Evolutionary conservation across 2,113 vertebrate species (phyloP).

Genomic region (Columba livia): DNA sequence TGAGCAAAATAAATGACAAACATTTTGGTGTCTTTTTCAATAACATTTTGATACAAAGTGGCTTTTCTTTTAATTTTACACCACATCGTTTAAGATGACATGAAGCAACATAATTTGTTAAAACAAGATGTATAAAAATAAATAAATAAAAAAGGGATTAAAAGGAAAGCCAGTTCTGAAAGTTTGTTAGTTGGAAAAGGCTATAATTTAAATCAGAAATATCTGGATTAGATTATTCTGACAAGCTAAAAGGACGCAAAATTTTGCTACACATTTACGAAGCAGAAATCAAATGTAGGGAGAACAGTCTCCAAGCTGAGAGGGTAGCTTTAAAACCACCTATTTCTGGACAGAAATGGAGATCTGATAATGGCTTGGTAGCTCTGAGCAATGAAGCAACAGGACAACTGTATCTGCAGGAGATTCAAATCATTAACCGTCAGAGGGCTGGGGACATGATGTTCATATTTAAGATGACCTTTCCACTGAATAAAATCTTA

Average conservation of each 20-base stretch:
- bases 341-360: neutral
- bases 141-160: slow-evolving; percentile 48
- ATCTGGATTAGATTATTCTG: slow-evolving; percentile 41
- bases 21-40: neutral
- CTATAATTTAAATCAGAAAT: slow-evolving; percentile 38
- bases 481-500: neutral
- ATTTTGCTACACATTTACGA: neutral
- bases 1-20: slow-evolving; percentile 49
- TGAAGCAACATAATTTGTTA: slow-evolving; percentile 37
- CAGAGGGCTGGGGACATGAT: neutral
- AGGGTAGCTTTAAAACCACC: neutral
- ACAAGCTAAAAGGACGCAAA: slow-evolving; percentile 24
- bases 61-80: slow-evolving; percentile 53
- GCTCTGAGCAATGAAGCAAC: neutral
- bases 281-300: slow-evolving; percentile 5
- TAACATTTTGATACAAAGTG: slow-evolving; percentile 54
- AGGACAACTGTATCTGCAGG: neutral
- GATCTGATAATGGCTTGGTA: neutral
- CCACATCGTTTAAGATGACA: slow-evolving; percentile 29
- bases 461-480: neutral
- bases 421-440: neutral
- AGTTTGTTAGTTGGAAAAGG: slow-evolving; percentile 19
- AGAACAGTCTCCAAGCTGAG: neutral
- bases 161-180: slow-evolving; percentile 31
- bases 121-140: slow-evolving; percentile 24